Evolutionary conservation across 2,113 vertebrate genomes (phyloP).

Genomic region (Corythornis vintsioides): DNA sequence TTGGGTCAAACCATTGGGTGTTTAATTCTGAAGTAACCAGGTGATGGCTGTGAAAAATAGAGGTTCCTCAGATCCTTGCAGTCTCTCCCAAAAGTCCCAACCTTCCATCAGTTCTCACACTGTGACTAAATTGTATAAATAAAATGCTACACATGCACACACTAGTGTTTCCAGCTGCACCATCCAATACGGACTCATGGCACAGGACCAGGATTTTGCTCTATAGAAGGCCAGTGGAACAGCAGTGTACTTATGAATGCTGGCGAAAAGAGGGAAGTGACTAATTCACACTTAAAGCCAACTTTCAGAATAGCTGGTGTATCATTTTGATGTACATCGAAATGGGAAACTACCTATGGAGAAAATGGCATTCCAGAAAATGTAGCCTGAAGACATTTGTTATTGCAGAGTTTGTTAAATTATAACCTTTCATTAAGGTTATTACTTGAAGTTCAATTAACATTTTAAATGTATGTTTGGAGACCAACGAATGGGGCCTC

Average conservation of each 20-base stretch:
- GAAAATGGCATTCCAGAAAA: constrained; percentile 40
- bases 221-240: background rate
- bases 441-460: constrained; percentile 62
- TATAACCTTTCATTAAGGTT: constrained; percentile 55
- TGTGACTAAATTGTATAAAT: background rate
- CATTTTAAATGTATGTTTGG: constrained; percentile 44
- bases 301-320: background rate
- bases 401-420: constrained; percentile 62
- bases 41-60: background rate
- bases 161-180: background rate
- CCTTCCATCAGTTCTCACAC: background rate
- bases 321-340: constrained; percentile 15
- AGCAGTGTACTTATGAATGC: background rate
- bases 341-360: constrained; percentile 18
- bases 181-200: background rate
- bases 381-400: background rate
- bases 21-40: background rate
- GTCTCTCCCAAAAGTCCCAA: background rate
- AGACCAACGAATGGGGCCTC: background rate
- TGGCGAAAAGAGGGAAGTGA: background rate
- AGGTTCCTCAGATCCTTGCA: background rate
- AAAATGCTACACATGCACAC: background rate
- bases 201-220: background rate
- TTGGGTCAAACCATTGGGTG: background rate
- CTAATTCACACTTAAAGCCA: constrained; percentile 14